These are phyloP conservation scores for Trachymyrmex septentrionalis DNA, from an alignment of 1,140 invertebrate species.

Conservation along the genomic window DNA sequence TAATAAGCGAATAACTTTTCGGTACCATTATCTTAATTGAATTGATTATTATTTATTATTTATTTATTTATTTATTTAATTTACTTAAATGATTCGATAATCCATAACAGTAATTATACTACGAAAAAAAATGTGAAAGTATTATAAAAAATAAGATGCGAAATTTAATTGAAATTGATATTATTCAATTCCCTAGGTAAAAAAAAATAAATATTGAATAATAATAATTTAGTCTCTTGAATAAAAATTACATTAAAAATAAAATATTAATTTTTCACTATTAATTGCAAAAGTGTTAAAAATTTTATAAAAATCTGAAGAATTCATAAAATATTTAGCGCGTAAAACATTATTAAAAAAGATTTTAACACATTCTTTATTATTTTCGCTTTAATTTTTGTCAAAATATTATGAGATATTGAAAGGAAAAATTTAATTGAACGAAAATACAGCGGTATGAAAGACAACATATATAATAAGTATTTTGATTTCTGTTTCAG, in stretches of 20 bases:
- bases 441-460: background rate
- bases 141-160: too few relatives aligned
- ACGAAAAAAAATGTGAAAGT: too few relatives aligned
- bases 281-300: background rate
- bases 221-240: too few relatives aligned
- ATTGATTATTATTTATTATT: too few relatives aligned
- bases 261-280: background rate
- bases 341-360: background rate
- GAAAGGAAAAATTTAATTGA: constrained; percentile 21
- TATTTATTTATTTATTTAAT: too few relatives aligned
- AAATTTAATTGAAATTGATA: too few relatives aligned
- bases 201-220: too few relatives aligned
- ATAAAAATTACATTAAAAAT: background rate
- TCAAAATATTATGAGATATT: background rate
- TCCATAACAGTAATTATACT: too few relatives aligned
- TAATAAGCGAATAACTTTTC: too few relatives aligned
- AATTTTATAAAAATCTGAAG: background rate
- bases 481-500: constrained; percentile 70
- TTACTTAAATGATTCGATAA: too few relatives aligned
- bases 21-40: too few relatives aligned
- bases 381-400: background rate
- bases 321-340: background rate
- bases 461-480: background rate
- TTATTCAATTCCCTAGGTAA: too few relatives aligned
- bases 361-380: background rate